phyloP scores from a whole-genome alignment of 1,140 invertebrate genomes.

The Thereuonema tuberculata region DNA sequence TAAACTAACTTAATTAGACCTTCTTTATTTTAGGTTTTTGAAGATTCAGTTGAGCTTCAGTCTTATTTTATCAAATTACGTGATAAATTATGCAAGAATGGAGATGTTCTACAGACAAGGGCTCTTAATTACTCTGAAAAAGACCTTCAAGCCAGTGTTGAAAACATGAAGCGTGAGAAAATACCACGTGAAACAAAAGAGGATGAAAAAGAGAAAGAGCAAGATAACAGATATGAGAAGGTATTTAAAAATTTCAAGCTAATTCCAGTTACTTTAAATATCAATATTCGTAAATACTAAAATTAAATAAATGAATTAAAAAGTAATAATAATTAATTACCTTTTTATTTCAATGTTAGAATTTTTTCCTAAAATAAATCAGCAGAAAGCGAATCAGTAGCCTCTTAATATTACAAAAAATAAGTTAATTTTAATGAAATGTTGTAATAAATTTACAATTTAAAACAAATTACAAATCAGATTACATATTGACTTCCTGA shows the following conservation, averaged over 20 bases:
- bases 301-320: too few species aligned
- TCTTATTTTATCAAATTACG: slow-evolving; percentile 66
- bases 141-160: slow-evolving; percentile 44
- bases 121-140: slow-evolving; percentile 65
- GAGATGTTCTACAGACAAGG: slow-evolving; percentile 67
- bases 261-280: neutral
- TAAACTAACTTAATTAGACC: too few species aligned
- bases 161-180: slow-evolving; percentile 30
- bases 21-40: slow-evolving; percentile 56
- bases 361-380: too few species aligned
- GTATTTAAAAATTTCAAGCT: too few species aligned
- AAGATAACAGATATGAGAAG: slow-evolving; percentile 11
- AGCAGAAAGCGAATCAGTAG: too few species aligned
- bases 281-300: neutral
- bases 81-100: slow-evolving; percentile 43
- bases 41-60: slow-evolving; percentile 89
- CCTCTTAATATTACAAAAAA: too few species aligned
- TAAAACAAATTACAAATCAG: too few species aligned
- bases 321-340: too few species aligned
- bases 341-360: too few species aligned
- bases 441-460: too few species aligned
- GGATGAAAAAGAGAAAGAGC: slow-evolving; percentile 24
- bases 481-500: too few species aligned
- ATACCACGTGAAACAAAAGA: slow-evolving; percentile 30
- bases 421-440: too few species aligned